phyloP scores from a whole-genome alignment of 2,113 vertebrate species.

The Nestor notabilis region DNA sequence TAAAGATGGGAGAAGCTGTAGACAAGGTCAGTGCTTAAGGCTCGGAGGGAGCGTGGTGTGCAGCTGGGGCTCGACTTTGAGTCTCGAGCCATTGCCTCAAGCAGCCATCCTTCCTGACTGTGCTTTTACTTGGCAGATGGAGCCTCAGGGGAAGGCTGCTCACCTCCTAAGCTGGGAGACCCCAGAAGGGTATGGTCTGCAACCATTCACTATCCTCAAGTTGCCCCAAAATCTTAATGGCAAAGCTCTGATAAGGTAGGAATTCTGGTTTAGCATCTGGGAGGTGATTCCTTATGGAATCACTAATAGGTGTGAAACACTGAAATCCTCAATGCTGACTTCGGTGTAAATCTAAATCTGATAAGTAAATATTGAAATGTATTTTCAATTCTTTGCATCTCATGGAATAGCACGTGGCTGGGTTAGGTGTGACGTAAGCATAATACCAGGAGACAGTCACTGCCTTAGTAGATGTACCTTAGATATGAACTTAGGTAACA shows the following conservation, averaged over 20 bases:
- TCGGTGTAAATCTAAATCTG: background rate
- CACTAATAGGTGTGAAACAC: background rate
- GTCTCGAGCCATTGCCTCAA: background rate
- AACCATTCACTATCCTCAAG: background rate
- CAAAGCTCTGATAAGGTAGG: background rate
- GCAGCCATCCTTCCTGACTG: background rate
- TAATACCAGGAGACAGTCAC: background rate
- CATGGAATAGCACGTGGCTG: background rate
- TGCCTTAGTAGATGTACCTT: background rate
- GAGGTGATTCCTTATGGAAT: background rate
- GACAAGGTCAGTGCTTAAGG: background rate
- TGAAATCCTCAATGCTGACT: background rate
- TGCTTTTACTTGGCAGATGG: background rate
- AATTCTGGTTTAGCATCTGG: background rate
- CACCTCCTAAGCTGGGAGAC: background rate
- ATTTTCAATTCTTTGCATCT: background rate
- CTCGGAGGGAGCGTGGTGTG: background rate
- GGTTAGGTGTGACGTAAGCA: background rate
- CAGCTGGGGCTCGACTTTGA: background rate
- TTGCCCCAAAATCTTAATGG: background rate
- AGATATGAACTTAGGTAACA: background rate
- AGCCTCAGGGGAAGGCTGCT: background rate
- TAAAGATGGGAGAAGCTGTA: conserved; percentile 1
- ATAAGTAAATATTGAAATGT: background rate
- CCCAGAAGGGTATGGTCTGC: background rate